Percentiles rank a stretch among this genome's conserved stretches.
Conservation (phyloP, 2,113 vertebrate genomes). For the Cinclus cinclus region DNA sequence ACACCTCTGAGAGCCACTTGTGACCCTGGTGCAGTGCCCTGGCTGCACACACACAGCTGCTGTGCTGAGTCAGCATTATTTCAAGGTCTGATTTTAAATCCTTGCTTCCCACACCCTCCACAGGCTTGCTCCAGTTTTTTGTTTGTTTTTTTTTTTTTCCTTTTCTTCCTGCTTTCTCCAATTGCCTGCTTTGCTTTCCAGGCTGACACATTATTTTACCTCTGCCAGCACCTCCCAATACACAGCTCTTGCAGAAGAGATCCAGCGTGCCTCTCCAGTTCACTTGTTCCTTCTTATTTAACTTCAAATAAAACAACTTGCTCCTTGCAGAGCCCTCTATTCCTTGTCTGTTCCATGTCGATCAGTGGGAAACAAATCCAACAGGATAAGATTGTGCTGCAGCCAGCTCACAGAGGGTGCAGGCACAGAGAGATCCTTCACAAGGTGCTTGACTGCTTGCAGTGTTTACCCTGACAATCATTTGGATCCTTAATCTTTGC, state of each 20-base stretch:
- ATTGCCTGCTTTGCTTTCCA: not conserved
- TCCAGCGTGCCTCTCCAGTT: not conserved
- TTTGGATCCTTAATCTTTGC: constrained; percentile 40
- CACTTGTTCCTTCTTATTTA: not conserved
- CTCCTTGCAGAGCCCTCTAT: not conserved
- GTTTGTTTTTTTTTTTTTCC: too few relatives aligned
- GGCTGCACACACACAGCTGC: accelerated
- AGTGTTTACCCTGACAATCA: constrained; percentile 40
- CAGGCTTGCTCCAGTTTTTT: not conserved
- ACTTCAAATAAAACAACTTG: not conserved
- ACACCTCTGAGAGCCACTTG: not conserved
- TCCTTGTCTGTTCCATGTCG: not conserved
- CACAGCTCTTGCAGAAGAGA: not conserved
- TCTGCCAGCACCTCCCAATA: not conserved
- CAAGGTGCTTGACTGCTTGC: not conserved
- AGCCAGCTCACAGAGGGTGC: not conserved
- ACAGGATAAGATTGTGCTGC: not conserved
- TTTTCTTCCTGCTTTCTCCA: not conserved
- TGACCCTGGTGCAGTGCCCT: not conserved
- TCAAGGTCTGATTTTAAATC: not conserved
- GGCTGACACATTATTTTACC: not conserved
- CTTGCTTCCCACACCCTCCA: constrained; percentile 30
- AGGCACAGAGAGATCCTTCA: not conserved
- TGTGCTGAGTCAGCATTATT: constrained; percentile 8
- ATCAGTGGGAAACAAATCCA: not conserved